phyloP scores from a whole-genome alignment of 2,113 vertebrate genomes.

The Dendropsophus ebraccatus region DNA sequence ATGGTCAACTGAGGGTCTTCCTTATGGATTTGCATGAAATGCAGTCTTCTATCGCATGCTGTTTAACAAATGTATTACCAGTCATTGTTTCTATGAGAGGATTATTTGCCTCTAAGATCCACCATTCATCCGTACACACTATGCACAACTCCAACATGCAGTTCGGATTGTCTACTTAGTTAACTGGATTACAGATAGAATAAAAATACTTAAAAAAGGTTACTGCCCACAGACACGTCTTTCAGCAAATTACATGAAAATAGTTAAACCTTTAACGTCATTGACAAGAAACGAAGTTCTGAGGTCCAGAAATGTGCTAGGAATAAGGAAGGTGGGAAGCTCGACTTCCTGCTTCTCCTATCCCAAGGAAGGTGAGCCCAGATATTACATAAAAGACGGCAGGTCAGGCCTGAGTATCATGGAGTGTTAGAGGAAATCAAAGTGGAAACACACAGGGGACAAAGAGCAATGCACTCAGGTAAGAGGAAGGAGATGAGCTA shows the following conservation, averaged over 20 bases:
- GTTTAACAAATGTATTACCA: too few species aligned
- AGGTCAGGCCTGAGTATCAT: conserved; percentile 48
- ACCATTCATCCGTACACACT: neutral
- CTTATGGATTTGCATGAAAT: too few species aligned
- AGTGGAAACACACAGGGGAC: conserved; percentile 38
- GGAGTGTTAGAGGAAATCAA: conserved; percentile 47
- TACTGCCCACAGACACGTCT: too few species aligned
- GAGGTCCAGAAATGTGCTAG: neutral
- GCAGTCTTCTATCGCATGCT: too few species aligned
- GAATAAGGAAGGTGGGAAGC: conserved; percentile 1
- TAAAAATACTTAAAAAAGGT: neutral
- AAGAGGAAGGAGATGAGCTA: conserved; percentile 52
- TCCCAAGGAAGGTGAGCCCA: conserved; percentile 1
- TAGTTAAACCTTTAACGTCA: neutral
- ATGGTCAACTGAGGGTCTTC: too few species aligned
- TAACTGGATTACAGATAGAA: neutral
- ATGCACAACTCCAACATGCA: neutral
- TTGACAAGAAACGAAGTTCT: neutral
- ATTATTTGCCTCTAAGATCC: neutral
- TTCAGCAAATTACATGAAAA: neutral
- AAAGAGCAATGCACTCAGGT: conserved; percentile 48
- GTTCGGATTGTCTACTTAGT: neutral
- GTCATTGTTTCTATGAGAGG: neutral
- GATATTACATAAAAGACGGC: conserved; percentile 31
- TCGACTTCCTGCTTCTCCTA: neutral